Evolutionary conservation across 2,888 invertebrate species (phyloP).

Genomic region (Eristalis tenax): DNA sequence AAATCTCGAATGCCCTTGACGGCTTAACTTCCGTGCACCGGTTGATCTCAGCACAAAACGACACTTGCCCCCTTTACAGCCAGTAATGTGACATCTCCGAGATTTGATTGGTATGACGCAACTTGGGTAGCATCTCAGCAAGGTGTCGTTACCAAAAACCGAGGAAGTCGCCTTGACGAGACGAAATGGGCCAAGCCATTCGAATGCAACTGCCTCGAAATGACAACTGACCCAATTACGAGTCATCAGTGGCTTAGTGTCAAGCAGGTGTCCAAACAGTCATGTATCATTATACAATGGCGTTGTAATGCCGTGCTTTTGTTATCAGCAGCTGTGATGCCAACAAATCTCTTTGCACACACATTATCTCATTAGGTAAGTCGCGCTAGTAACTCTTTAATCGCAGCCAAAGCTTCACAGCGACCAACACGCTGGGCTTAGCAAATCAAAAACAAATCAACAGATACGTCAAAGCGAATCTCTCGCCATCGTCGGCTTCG

Average conservation of each 20-base stretch:
- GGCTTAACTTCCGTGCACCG: background rate
- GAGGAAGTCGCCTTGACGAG: background rate
- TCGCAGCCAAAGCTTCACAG: background rate
- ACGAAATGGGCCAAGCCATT: background rate
- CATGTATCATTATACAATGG: background rate
- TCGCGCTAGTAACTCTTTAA: background rate
- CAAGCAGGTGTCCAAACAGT: background rate
- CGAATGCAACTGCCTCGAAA: background rate
- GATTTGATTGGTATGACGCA: background rate
- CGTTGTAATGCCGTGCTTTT: background rate
- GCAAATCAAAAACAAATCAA: background rate
- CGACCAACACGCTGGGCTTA: background rate
- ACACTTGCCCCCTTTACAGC: background rate
- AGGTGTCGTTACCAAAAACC: background rate
- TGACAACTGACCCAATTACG: background rate
- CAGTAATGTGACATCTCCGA: background rate
- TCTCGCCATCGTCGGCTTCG: background rate
- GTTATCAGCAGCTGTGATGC: slow-evolving; percentile 27
- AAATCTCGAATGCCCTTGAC: background rate
- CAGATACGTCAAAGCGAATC: background rate
- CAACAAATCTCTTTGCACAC: slow-evolving; percentile 12
- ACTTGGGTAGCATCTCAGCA: background rate
- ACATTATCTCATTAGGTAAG: slow-evolving; percentile 12
- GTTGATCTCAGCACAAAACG: background rate
- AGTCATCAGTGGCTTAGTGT: background rate